phyloP scores from a whole-genome alignment of 1,140 invertebrate species.

The Armadillidium nasatum region DNA sequence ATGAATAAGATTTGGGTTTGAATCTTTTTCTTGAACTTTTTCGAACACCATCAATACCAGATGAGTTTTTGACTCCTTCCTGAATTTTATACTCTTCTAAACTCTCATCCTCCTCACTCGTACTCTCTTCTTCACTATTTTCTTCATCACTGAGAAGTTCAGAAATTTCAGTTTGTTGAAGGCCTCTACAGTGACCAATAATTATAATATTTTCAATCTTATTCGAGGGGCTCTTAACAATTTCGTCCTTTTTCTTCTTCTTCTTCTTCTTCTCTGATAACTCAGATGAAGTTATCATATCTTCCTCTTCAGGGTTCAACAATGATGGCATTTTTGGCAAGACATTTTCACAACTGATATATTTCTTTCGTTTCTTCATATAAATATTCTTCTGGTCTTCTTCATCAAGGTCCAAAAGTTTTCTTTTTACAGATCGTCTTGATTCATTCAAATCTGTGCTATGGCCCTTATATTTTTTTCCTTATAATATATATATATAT shows the following conservation, averaged over 20 bases:
- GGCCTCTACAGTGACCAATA: neutral
- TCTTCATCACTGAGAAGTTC: neutral
- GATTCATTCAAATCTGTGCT: neutral
- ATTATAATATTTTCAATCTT: neutral
- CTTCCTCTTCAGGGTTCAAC: no score
- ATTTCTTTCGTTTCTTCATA: neutral
- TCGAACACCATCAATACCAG: neutral
- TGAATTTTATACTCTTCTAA: neutral
- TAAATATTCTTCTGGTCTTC: neutral
- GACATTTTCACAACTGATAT: neutral
- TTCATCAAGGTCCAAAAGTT: slow-evolving; percentile 1
- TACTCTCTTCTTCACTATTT: neutral
- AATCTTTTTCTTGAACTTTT: neutral
- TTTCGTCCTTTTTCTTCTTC: no score
- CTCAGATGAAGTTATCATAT: no score
- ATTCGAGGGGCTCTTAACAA: neutral
- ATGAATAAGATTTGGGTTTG: neutral
- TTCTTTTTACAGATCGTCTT: neutral
- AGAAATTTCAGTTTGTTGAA: neutral
- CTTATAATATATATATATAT: neutral
- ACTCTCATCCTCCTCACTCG: neutral
- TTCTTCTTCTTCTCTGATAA: no score
- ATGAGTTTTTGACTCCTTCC: neutral
- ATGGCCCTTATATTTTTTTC: neutral
- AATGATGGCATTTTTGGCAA: no score